Evolutionary conservation across 2,888 invertebrate genomes (phyloP), one percentile per base, ranked within the genome.

Genomic region (Dryomyza anilis): DNA sequence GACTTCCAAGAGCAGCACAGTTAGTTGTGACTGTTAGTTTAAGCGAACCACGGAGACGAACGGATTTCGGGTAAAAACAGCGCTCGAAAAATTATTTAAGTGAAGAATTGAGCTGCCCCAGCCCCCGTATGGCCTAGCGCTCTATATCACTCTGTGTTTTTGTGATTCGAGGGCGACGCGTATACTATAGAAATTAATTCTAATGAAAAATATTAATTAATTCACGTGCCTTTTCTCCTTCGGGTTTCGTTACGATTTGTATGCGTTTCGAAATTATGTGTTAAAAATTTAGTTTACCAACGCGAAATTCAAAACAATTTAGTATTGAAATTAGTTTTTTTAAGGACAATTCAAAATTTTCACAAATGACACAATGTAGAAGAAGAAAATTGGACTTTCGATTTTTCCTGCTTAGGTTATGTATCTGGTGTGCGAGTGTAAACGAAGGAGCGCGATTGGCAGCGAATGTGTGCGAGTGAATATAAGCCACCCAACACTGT

Each of bases 21-120:
- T 72, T 71, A 73, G 74, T 78, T 77, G 77, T 76, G 78, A 78
- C 79, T 77, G 78, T 79, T 83, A 84, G 83, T 83, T 81, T 81
- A 79, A 83, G 81, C 78, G 81, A 84, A 83, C 82, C 81, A 82
- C 83, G 79, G 78, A 81, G 79, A 78, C 80, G 81, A 81, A 82
- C 82, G 83, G 83, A 82, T 81, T 81, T 80, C 82, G 82, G 82
- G 82, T 79, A 78, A 78, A 62, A 67, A 59, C 68, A 71, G 70
- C 69, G 71, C 68, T 65, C 46, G 46, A 50, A 65, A 29, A 5
- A 60, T 16, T 53, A 16, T 59, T 33, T 33, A 21, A 33, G 57
- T 43, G 25, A 43, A 57, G 57, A 25, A 14, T 7, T 27, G 55
- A 21, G 14, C 43, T 29, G 60, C 60, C 23, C 36, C 52, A 52